Evolutionary conservation across 2,113 vertebrate genomes (phyloP).

Genomic region (Paraplagusia blochii): DNA sequence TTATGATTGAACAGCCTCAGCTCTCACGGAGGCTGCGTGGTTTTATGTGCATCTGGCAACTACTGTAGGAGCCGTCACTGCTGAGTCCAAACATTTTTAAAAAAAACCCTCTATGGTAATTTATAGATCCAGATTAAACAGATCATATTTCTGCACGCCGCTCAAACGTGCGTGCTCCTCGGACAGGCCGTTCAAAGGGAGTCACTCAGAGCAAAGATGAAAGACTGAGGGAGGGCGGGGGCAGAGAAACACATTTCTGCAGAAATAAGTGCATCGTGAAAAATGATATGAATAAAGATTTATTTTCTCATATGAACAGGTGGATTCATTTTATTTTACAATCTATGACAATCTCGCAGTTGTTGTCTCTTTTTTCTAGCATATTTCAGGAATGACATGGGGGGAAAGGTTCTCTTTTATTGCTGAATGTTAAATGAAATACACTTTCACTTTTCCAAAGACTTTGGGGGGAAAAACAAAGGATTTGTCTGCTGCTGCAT

Average conservation of each 20-base stretch:
- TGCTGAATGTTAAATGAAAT: conserved; percentile 96
- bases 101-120: conserved; percentile 16
- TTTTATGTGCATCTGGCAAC: conserved; percentile 10
- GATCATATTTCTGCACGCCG: conserved; percentile 17
- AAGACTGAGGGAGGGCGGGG: conserved; percentile 4
- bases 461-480: conserved; percentile 68
- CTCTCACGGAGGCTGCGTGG: background rate
- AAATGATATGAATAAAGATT: conserved; percentile 88
- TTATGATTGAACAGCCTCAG: background rate
- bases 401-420: conserved; percentile 81
- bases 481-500: conserved; percentile 86
- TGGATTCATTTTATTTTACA: conserved; percentile 83
- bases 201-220: conserved; percentile 12
- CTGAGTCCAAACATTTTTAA: conserved; percentile 2
- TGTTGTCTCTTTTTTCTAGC: conserved; percentile 78
- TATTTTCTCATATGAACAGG: conserved; percentile 88
- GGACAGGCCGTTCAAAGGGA: conserved; percentile 2
- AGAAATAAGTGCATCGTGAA: conserved; percentile 71
- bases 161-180: conserved; percentile 14
- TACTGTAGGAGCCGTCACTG: background rate
- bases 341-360: conserved; percentile 92
- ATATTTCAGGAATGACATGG: conserved; percentile 84
- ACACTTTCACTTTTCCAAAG: conserved; percentile 81
- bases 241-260: conserved; percentile 30
- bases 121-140: conserved; percentile 23